These are phyloP conservation scores for Melinaea menophilus DNA, from an alignment of 2,888 invertebrate species.

Conservation along the genomic window DNA sequence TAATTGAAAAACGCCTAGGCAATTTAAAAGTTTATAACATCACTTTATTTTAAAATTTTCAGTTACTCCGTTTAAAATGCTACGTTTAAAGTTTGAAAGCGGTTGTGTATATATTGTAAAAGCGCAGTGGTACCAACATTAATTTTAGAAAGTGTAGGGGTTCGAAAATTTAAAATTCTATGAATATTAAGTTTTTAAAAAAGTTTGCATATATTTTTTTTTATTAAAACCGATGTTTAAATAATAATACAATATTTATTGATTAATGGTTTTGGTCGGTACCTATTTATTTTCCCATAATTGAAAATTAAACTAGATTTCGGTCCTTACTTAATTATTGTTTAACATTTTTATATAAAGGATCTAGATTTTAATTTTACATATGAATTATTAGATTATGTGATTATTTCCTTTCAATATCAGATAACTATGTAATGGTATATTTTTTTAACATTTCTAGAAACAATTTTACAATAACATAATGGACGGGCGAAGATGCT, in stretches of 20 bases:
- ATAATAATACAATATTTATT: constrained; percentile 44
- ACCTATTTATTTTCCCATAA: too few species aligned
- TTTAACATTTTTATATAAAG: too few species aligned
- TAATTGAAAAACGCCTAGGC: constrained; percentile 28
- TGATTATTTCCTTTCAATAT: constrained; percentile 50
- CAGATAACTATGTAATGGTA: constrained; percentile 33
- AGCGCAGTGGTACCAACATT: constrained; percentile 57
- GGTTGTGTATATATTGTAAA: constrained; percentile 51
- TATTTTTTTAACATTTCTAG: constrained; percentile 41
- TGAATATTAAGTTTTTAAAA: constrained; percentile 41
- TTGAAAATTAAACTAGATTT: too few species aligned
- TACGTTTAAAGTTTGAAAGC: constrained; percentile 48
- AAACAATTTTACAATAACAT: constrained; percentile 21
- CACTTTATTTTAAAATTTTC: constrained; percentile 42
- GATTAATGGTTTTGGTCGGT: constrained; percentile 15
- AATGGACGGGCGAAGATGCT: constrained; percentile 25
- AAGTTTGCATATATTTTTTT: constrained; percentile 50
- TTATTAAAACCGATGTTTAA: constrained; percentile 46
- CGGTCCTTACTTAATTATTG: too few species aligned
- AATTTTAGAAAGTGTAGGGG: constrained; percentile 45
- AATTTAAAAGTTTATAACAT: constrained; percentile 35
- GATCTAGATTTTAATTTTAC: too few species aligned
- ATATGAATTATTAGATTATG: too few species aligned
- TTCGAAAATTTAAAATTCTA: constrained; percentile 50
- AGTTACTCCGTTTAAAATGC: constrained; percentile 39